Percentiles rank a stretch among this genome's conserved stretches.
Conservation (phyloP, 2,888 invertebrate genomes). For the Amiota communis region DNA sequence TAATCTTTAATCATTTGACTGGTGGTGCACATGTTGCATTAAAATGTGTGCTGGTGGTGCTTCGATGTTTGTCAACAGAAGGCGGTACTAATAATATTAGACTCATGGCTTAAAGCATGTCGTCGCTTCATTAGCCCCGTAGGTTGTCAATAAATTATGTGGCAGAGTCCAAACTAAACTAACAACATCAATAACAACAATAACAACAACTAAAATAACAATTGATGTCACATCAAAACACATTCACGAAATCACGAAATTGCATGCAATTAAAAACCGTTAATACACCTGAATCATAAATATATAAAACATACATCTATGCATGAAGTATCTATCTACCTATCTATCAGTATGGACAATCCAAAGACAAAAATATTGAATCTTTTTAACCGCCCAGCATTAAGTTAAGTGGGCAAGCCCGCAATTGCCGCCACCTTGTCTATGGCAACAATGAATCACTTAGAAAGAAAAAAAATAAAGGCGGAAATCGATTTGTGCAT, state of each 20-base stretch:
- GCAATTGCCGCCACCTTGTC: no score
- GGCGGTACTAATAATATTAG: slow-evolving; percentile 1
- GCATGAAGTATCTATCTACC: no score
- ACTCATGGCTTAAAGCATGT: neutral
- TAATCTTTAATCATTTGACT: no score
- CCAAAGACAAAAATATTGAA: no score
- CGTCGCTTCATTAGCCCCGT: neutral
- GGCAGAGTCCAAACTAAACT: neutral
- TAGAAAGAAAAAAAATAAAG: slow-evolving; percentile 13
- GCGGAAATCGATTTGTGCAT: slow-evolving; percentile 20
- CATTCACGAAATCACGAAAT: slow-evolving; percentile 1
- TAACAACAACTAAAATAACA: neutral
- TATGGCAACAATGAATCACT: no score
- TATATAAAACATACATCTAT: slow-evolving; percentile 28
- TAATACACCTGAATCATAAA: slow-evolving; percentile 37
- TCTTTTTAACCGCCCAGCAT: no score
- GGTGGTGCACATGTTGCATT: neutral
- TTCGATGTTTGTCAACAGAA: neutral
- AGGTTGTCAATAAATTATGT: slow-evolving; percentile 12
- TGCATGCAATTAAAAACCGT: slow-evolving; percentile 14
- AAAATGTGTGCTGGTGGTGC: neutral
- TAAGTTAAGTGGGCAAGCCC: no score
- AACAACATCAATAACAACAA: neutral
- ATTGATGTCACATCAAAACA: neutral
- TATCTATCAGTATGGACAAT: no score